Conservation (phyloP, 2,797 vertebrate species). For the Florisuga fusca region DNA sequence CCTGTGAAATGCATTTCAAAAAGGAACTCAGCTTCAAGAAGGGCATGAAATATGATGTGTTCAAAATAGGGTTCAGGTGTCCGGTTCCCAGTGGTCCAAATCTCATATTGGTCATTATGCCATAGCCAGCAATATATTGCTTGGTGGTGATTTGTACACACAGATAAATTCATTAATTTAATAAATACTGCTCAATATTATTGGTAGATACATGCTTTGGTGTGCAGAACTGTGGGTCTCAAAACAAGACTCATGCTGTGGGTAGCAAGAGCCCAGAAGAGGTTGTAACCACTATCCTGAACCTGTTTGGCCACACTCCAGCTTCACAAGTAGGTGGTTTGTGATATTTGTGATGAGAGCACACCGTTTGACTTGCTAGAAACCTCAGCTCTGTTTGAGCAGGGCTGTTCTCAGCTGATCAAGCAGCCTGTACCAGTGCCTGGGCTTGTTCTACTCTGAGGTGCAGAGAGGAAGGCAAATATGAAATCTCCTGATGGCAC, state of each 20-base stretch:
- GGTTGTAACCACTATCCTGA: background rate
- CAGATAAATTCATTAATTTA: background rate
- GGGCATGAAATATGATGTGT: background rate
- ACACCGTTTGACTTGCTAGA: background rate
- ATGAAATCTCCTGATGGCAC: background rate
- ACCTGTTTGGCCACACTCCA: background rate
- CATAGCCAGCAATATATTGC: background rate
- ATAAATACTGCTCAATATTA: background rate
- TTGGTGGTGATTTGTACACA: background rate
- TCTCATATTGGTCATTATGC: background rate
- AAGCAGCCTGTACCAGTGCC: background rate
- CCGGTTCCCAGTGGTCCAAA: background rate
- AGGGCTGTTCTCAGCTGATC: background rate
- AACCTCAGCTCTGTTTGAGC: background rate
- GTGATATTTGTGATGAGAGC: background rate
- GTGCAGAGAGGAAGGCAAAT: background rate
- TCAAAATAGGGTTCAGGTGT: background rate
- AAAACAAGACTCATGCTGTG: background rate
- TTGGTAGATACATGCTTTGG: background rate
- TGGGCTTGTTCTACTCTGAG: background rate
- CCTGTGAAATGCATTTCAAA: background rate
- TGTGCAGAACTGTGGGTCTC: background rate
- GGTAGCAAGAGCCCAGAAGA: rapidly evolving
- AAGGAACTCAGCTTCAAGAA: background rate
- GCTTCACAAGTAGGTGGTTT: rapidly evolving